These are phyloP conservation scores for Muscidifurax raptorellus DNA, from an alignment of 1,140 invertebrate genomes.

Conservation along the genomic window DNA sequence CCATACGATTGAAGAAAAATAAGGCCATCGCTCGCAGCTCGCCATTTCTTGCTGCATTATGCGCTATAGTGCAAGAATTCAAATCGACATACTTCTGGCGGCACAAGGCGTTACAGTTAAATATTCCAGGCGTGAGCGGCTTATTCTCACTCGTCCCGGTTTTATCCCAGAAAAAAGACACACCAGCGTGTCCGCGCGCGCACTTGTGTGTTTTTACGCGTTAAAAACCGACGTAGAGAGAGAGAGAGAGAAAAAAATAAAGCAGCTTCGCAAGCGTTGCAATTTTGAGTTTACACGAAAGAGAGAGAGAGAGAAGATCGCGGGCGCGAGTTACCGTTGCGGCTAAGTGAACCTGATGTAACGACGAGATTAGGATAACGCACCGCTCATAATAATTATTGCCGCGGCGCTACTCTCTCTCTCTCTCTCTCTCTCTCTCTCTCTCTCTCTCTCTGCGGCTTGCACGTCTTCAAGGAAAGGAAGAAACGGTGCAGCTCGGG, in stretches of 20 bases:
- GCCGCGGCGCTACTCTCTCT: conserved; percentile 4
- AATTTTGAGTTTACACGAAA: conserved; percentile 7
- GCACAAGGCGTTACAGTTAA: background rate
- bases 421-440: background rate
- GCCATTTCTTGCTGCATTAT: background rate
- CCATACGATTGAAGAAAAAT: background rate
- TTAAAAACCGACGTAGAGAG: background rate
- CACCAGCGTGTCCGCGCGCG: background rate
- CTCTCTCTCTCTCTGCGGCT: background rate
- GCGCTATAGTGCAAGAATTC: background rate
- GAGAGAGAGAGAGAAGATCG: conserved; percentile 34
- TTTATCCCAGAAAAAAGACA: conserved; percentile 21
- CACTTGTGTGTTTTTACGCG: background rate
- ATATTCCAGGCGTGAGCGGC: background rate
- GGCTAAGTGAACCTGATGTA: conserved; percentile 60
- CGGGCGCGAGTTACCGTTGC: conserved; percentile 62
- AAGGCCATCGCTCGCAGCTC: background rate
- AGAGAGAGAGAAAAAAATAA: conserved; percentile 24
- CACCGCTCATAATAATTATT: conserved; percentile 61
- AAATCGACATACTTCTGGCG: background rate
- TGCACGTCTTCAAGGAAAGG: conserved; percentile 36
- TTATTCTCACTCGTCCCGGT: background rate
- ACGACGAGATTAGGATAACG: conserved; percentile 58
- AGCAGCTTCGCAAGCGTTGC: background rate
- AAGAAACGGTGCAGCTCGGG: conserved; percentile 34